Conservation (phyloP, 2,888 invertebrate species). For the Heteromyza rotundicornis region DNA sequence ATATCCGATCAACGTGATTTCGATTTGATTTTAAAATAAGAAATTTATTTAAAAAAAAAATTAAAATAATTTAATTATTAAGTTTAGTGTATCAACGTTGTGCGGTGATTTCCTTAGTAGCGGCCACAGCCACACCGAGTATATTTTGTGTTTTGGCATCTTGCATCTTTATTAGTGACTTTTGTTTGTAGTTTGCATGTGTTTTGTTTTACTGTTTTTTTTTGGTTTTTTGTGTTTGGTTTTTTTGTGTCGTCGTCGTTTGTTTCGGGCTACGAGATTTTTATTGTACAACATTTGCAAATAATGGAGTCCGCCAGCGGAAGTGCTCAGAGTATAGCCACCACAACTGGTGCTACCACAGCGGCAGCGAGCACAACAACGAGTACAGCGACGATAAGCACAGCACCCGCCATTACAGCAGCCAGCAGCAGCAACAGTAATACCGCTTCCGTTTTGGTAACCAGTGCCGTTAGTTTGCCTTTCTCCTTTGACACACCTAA, state of each 20-base stretch:
- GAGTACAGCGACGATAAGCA: constrained; percentile 32
- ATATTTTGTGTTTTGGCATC: background rate
- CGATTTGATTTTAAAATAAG: background rate
- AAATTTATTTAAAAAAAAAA: background rate
- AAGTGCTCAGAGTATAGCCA: constrained; percentile 32
- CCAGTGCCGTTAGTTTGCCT: constrained; percentile 26
- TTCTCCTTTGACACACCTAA: constrained; percentile 33
- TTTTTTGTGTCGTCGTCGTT: background rate
- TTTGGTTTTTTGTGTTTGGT: constrained; percentile 11
- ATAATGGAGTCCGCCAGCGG: constrained; percentile 39
- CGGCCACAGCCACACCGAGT: too few relatives aligned
- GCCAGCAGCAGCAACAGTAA: constrained; percentile 32
- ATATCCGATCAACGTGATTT: background rate
- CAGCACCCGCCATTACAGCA: constrained; percentile 15
- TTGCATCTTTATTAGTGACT: background rate
- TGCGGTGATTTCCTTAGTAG: too few relatives aligned
- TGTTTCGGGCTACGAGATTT: background rate
- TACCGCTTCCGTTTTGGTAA: constrained; percentile 31
- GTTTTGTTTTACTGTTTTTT: background rate
- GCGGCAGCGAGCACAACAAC: constrained; percentile 39
- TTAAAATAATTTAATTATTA: background rate
- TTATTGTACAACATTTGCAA: background rate
- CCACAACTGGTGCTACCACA: constrained; percentile 29
- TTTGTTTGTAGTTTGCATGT: background rate
- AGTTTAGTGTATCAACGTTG: background rate